Base-by-base conservation (phyloP, 2,888 invertebrate genomes). In the Drosophila kuntzei region DNA sequence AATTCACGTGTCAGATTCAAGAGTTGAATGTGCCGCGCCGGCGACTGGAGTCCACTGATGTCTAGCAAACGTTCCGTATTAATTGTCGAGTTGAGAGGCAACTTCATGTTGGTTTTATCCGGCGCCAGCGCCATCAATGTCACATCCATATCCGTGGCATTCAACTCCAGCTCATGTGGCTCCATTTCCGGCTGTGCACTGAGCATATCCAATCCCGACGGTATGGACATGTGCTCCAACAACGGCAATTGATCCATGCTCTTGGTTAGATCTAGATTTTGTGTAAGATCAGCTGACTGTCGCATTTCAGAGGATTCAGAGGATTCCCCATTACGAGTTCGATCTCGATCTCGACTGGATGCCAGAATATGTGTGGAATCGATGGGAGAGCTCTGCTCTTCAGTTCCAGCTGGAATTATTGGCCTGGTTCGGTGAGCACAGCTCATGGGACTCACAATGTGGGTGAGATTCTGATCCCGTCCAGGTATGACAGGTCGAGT, bases 21-120 rank as follows among this genome's bases (percentile, higher is more conserved):
- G 41, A 90, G 47, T 34, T 90, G 84, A 14, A 87, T 87, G 29
- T 90, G 91, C 5, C 78, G 36, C 0, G 80, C 80, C 20, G 92
- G 90, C 16, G 91, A 88, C 7, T 80, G 76, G 3, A 75, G 18
- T 0, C 77, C 80, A 27, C 76, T 89, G 2, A 91, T 54, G 63
- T 92, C 91, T 32, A 92, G 60, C 46, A 92, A 57, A 2, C 87
- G 87, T 51, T 91, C 91, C 2, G 88, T 90, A 55, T 91, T 90
- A 61, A 91, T 79, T 0, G 91, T 92, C 0, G 92, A 91, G 46
- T 90, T 91, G 2, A 92, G 77, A 0, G 90, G 87, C 65, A 92
- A 71, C 63, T 91, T 91, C 91, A 92, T 90, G 55, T 81, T 82
- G 9, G 79, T 47, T 69, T 90, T 91, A 46, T 90, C 84, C 2